These are phyloP conservation scores for Nematostella vectensis DNA, from an alignment of 92 coral and sea anemone species.

Conservation along the genomic window DNA sequence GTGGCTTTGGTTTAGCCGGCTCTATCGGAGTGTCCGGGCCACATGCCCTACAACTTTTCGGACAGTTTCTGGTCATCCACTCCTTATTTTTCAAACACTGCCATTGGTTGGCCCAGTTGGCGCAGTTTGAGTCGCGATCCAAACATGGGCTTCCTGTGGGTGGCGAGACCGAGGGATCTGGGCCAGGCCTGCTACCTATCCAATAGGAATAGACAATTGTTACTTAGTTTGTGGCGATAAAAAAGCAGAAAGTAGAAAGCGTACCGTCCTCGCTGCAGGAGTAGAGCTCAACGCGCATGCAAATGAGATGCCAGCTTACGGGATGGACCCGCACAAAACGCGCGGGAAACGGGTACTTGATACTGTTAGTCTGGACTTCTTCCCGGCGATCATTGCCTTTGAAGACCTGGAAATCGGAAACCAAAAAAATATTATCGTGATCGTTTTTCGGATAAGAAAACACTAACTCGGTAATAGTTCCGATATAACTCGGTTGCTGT, in stretches of 20 bases:
- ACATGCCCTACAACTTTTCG: conserved; percentile 31
- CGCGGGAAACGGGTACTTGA: conserved; percentile 24
- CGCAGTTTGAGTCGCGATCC: conserved; percentile 17
- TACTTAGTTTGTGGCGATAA: too few relatives aligned
- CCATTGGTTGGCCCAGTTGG: conserved; percentile 27
- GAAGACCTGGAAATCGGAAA: conserved; percentile 18
- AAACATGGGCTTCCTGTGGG: conserved; percentile 1
- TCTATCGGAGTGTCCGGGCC: conserved; percentile 9
- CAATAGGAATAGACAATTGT: background rate
- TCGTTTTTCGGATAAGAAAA: too few relatives aligned
- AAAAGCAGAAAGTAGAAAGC: too few relatives aligned
- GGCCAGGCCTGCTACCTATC: background rate
- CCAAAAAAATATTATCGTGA: too few relatives aligned
- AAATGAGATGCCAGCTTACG: conserved; percentile 9
- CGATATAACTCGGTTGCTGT: too few relatives aligned
- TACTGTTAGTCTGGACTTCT: conserved; percentile 9
- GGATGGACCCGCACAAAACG: conserved; percentile 24
- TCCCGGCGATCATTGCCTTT: conserved; percentile 15
- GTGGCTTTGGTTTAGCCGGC: conserved; percentile 17
- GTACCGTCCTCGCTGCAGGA: conserved; percentile 3
- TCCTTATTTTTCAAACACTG: conserved; percentile 28
- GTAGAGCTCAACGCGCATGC: conserved; percentile 39
- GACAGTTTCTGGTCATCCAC: conserved; percentile 26
- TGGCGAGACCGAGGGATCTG: background rate
- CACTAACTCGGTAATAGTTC: too few relatives aligned